Percentiles rank a stretch among this genome's conserved stretches.
Evolutionary conservation across 2,888 invertebrate species (phyloP).

Genomic region (Zygaena filipendulae): DNA sequence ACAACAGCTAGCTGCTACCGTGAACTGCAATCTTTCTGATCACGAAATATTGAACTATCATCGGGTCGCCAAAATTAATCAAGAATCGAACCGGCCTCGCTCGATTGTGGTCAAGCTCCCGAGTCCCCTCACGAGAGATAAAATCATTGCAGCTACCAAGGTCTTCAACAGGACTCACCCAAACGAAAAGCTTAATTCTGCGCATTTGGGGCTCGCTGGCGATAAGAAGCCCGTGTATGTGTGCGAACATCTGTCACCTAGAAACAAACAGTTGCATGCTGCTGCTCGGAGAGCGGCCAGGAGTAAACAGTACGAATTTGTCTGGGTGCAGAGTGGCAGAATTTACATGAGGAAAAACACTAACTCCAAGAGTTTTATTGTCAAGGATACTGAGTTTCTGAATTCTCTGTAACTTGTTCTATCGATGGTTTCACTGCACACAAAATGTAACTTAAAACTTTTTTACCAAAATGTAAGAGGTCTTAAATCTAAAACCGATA

Average conservation of each 20-base stretch:
- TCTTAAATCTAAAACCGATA: conserved; percentile 5
- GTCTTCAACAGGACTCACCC: conserved; percentile 2
- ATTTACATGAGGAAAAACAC: conserved; percentile 10
- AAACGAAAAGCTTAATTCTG: conserved; percentile 3
- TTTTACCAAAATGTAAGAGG: conserved; percentile 4
- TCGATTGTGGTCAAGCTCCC: conserved; percentile 14
- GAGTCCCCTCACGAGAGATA: conserved; percentile 9
- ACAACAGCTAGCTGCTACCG: not conserved
- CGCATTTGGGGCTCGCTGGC: conserved; percentile 4
- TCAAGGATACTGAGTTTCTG: conserved; percentile 3
- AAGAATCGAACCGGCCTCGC: conserved; percentile 1
- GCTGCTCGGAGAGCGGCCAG: conserved; percentile 8
- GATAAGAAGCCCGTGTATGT: conserved; percentile 3
- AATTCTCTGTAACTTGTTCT: not conserved
- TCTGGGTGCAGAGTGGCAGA: conserved; percentile 10
- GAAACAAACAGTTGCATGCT: conserved; percentile 11
- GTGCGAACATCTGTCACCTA: conserved; percentile 10
- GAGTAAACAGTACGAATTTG: conserved; percentile 8
- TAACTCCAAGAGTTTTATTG: conserved; percentile 4
- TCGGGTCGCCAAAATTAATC: conserved; percentile 1
- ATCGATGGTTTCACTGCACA: not conserved
- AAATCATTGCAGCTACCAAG: conserved; percentile 5
- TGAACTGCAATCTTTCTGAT: conserved; percentile 1
- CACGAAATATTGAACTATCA: conserved; percentile 3
- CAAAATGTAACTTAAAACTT: not conserved